phyloP scores from a whole-genome alignment of 2,888 invertebrate genomes.

The Drosophila incognita region DNA sequence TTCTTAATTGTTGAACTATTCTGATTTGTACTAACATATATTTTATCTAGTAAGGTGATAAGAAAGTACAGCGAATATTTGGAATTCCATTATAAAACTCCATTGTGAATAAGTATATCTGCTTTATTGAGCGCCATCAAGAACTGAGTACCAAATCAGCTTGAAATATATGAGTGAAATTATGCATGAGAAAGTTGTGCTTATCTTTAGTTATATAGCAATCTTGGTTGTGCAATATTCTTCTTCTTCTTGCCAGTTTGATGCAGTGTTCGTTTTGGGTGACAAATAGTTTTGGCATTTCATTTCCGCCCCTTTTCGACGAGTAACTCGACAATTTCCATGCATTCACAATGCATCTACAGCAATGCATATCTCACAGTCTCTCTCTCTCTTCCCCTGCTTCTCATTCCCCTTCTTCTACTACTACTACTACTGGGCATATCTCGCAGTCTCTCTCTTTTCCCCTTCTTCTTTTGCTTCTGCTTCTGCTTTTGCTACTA shows the following conservation, averaged over 20 bases:
- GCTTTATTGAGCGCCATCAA: background rate
- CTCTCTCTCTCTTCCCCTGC: background rate
- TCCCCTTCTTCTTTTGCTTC: background rate
- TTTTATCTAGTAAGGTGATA: too few species aligned
- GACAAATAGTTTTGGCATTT: conserved; percentile 57
- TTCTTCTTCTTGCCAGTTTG: conserved; percentile 15
- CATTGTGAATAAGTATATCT: background rate
- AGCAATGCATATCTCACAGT: background rate
- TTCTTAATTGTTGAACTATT: too few species aligned
- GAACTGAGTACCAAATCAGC: background rate
- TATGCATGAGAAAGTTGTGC: background rate
- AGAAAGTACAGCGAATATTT: too few species aligned
- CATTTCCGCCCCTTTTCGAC: conserved; percentile 1
- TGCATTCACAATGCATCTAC: conserved; percentile 18
- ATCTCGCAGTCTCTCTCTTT: background rate
- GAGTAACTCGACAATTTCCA: conserved; percentile 32
- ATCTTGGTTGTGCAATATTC: background rate
- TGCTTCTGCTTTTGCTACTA: background rate
- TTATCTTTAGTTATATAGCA: background rate
- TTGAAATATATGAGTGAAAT: background rate
- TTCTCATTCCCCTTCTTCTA: background rate
- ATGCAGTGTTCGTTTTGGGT: conserved; percentile 22
- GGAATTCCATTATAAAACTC: too few species aligned
- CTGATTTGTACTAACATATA: too few species aligned
- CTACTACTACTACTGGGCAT: conserved; percentile 16